A percentile compares a stretch with the other conserved stretches of the same genome.
These are phyloP conservation scores for Microchirus variegatus DNA, from an alignment of 2,797 vertebrate genomes.

Conservation along the genomic window DNA sequence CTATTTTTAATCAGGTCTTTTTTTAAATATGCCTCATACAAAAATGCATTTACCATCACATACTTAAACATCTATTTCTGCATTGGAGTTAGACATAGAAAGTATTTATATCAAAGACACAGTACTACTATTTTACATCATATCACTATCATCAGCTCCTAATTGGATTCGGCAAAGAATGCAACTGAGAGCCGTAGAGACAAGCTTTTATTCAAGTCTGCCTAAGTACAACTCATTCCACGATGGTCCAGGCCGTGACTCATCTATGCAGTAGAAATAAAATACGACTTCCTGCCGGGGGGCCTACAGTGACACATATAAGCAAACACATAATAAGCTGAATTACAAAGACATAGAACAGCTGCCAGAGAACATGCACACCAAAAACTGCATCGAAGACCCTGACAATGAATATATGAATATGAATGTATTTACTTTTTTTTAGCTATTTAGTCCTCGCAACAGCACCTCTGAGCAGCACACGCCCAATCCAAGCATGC, in stretches of 20 bases:
- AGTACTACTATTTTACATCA: too few species aligned
- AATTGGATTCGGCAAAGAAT: too few species aligned
- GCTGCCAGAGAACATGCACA: conserved; percentile 2
- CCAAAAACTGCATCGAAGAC: not conserved
- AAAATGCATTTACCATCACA: too few species aligned
- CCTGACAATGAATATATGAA: not conserved
- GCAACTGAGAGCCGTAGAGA: conserved; percentile 1
- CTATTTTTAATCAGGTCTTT: too few species aligned
- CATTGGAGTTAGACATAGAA: too few species aligned
- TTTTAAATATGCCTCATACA: too few species aligned
- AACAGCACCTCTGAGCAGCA: not conserved
- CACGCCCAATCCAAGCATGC: not conserved
- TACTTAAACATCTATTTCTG: too few species aligned
- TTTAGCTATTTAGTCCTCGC: not conserved
- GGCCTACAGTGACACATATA: not conserved
- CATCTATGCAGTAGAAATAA: not conserved
- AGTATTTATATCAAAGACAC: not conserved
- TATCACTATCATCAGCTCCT: too few species aligned
- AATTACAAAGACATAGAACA: conserved; percentile 4
- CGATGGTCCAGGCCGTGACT: conserved; percentile 1
- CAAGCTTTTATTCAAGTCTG: conserved; percentile 4
- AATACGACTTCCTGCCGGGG: too few species aligned
- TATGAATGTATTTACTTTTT: not conserved
- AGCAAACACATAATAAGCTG: not conserved
- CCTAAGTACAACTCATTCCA: too few species aligned